Evolutionary conservation across 2,797 vertebrate species (phyloP).

Genomic region (Acipenser oxyrinchus): DNA sequence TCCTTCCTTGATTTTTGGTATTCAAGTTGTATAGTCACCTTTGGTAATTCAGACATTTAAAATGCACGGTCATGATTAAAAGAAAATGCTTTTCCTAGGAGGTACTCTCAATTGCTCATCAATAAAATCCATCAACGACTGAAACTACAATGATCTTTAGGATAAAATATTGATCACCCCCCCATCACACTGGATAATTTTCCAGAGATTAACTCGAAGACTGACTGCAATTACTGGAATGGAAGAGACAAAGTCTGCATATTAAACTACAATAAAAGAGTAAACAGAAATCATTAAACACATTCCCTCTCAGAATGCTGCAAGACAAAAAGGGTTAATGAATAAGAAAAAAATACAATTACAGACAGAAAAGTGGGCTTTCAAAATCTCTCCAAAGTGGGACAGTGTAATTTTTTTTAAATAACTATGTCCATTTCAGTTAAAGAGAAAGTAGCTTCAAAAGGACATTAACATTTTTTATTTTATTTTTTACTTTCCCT

Average conservation of each 20-base stretch:
- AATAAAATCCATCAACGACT: conserved; percentile 5
- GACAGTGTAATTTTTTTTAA: not conserved
- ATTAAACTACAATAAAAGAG: conserved; percentile 27
- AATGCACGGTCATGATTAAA: conserved; percentile 30
- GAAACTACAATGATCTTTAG: conserved; percentile 21
- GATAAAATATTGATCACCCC: conserved; percentile 34
- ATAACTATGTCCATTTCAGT: not conserved
- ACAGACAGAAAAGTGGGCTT: not conserved
- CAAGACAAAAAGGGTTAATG: not conserved
- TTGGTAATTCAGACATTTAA: conserved; percentile 26
- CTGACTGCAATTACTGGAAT: conserved; percentile 19
- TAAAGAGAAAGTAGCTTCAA: not conserved
- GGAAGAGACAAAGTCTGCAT: conserved; percentile 26
- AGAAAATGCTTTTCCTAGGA: conserved; percentile 19
- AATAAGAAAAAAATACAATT: not conserved
- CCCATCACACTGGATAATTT: conserved; percentile 30
- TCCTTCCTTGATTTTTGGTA: no score
- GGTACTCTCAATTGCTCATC: conserved; percentile 13
- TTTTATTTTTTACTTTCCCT: no score
- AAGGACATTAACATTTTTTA: not conserved
- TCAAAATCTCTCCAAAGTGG: no score
- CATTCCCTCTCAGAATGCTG: not conserved
- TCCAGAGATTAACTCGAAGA: conserved; percentile 32
- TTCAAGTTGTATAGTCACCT: no score
- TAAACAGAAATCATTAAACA: not conserved